These are phyloP conservation scores for Theocolax elegans DNA, from an alignment of 1,140 invertebrate species.

Conservation along the genomic window DNA sequence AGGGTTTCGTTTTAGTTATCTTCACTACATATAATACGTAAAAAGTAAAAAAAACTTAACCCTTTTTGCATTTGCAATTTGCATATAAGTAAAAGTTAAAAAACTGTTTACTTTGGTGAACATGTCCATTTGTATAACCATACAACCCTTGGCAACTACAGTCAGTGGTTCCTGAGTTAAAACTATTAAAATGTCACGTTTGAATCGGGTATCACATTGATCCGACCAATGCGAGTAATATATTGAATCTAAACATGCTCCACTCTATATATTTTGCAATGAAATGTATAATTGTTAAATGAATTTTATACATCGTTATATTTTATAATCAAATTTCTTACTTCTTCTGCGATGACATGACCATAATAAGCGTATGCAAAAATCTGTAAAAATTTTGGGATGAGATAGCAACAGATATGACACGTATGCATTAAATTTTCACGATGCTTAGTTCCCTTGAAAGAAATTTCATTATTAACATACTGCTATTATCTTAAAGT, in stretches of 20 bases:
- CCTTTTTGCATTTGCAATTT: too few species aligned
- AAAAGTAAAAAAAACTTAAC: too few species aligned
- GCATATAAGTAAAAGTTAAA: too few species aligned
- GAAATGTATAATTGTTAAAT: too few species aligned
- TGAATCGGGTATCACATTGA: background rate
- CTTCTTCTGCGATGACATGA: slow-evolving; percentile 14
- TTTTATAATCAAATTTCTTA: too few species aligned
- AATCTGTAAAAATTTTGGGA: too few species aligned
- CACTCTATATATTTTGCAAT: too few species aligned
- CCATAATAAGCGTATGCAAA: slow-evolving; percentile 19
- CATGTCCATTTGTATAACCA: slow-evolving; percentile 5
- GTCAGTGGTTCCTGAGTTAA: slow-evolving; percentile 28
- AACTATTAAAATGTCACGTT: slow-evolving; percentile 33
- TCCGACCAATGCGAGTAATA: background rate
- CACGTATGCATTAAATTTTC: background rate
- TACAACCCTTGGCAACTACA: slow-evolving; percentile 3
- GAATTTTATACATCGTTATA: too few species aligned
- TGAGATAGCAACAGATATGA: background rate
- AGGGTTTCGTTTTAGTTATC: too few species aligned
- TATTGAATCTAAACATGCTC: background rate
- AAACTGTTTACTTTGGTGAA: too few species aligned
- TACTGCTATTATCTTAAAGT: too few species aligned
- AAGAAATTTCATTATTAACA: background rate
- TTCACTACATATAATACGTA: too few species aligned
- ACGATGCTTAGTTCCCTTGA: background rate